Evolutionary conservation across 2,113 vertebrate species (phyloP).

Genomic region (Panthera uncia): DNA sequence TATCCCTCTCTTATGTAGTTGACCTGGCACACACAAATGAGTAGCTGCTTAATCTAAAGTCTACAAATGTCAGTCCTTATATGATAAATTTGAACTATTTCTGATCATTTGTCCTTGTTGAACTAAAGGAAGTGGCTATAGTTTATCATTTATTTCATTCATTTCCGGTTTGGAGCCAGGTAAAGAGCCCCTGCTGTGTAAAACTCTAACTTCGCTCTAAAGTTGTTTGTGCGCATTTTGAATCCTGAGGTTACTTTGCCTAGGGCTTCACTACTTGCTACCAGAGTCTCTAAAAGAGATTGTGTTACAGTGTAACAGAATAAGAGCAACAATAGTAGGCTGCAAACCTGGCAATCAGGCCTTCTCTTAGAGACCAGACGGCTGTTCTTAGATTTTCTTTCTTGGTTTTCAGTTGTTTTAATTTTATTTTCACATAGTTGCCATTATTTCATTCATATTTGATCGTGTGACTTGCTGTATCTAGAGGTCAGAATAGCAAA

Average conservation of each 20-base stretch:
- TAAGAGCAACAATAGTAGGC: not conserved
- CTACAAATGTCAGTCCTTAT: conserved; percentile 60
- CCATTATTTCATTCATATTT: not conserved
- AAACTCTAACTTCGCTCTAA: conserved; percentile 49
- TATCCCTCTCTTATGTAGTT: conserved; percentile 67
- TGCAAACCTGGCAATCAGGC: not conserved
- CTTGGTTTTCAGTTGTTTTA: not conserved
- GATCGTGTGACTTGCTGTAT: not conserved
- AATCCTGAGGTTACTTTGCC: conserved; percentile 66
- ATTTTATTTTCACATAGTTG: conserved; percentile 22
- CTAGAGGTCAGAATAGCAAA: conserved; percentile 32
- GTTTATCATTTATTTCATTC: conserved; percentile 72
- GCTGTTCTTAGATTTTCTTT: conserved; percentile 25
- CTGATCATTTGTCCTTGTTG: conserved; percentile 56
- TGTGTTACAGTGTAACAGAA: not conserved
- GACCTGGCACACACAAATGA: conserved; percentile 66
- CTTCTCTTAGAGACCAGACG: not conserved
- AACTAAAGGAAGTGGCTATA: conserved; percentile 63
- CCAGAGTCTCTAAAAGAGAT: not conserved
- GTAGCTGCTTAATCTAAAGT: conserved; percentile 77
- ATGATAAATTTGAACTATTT: conserved; percentile 69
- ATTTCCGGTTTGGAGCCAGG: conserved; percentile 69
- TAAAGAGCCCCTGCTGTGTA: conserved; percentile 46
- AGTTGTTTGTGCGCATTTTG: conserved; percentile 55
- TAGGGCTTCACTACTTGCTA: conserved; percentile 29